phyloP scores from a whole-genome alignment of 1,140 invertebrate species.

The Pogonognathellus flavescens region DNA sequence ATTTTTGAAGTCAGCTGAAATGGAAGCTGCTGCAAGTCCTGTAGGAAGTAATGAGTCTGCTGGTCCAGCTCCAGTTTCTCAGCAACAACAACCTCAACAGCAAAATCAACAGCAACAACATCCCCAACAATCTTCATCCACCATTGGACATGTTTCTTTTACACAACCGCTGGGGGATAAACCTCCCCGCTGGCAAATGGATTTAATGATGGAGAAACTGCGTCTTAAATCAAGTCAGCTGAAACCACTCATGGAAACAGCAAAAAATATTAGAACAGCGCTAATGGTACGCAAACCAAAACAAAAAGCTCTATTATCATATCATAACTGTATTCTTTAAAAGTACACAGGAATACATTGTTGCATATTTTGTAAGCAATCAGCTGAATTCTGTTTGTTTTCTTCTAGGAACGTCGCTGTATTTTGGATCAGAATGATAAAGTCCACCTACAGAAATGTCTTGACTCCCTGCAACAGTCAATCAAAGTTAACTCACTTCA shows the following conservation, averaged over 20 bases:
- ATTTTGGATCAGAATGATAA: slow-evolving; percentile 86
- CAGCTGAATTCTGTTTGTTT: not conserved
- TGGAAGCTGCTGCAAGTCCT: not conserved
- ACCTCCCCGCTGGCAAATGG: slow-evolving; percentile 73
- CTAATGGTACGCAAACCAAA: slow-evolving; percentile 80
- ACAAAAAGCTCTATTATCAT: no score
- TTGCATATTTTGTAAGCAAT: not conserved
- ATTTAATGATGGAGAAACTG: slow-evolving; percentile 90
- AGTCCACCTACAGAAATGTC: slow-evolving; percentile 86
- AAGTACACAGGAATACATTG: not conserved
- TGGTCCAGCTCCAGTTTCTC: not conserved
- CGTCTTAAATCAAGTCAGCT: slow-evolving; percentile 81
- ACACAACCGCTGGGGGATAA: slow-evolving; percentile 12
- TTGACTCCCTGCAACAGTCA: slow-evolving; percentile 92
- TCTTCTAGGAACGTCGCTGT: slow-evolving; percentile 83
- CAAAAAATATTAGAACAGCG: slow-evolving; percentile 86
- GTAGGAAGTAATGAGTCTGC: not conserved
- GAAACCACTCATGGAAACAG: slow-evolving; percentile 85
- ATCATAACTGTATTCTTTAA: not conserved
- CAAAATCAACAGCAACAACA: not conserved
- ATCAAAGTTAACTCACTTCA: slow-evolving; percentile 93
- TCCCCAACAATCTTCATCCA: not conserved
- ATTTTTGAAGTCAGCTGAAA: not conserved
- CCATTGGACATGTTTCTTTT: slow-evolving; percentile 2
- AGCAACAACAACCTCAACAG: not conserved